These are phyloP conservation scores for Coecobrya sp. DNA, from an alignment of 2,888 invertebrate genomes.

Conservation along the genomic window DNA sequence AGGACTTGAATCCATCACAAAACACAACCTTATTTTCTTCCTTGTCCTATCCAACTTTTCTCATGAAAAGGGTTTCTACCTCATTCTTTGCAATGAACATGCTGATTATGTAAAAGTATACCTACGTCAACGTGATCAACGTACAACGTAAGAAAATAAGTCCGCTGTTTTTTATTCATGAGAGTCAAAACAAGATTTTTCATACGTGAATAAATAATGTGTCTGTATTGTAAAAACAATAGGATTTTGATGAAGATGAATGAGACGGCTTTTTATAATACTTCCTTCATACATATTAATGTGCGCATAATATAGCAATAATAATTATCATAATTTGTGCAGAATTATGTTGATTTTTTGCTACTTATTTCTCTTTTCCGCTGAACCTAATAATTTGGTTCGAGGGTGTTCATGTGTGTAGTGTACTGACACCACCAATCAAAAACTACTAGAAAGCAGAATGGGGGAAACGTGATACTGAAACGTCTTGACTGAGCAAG, in stretches of 20 bases:
- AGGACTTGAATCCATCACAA: background rate
- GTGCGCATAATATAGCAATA: constrained; percentile 53
- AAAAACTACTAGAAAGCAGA: constrained; percentile 15
- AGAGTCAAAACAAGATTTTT: constrained; percentile 61
- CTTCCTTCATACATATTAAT: constrained; percentile 70
- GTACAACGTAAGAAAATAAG: constrained; percentile 40
- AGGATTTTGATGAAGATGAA: constrained; percentile 77
- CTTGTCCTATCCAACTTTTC: constrained; percentile 47
- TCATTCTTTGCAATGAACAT: background rate
- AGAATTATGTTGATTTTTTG: constrained; percentile 61
- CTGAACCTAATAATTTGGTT: background rate
- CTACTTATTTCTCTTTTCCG: constrained; percentile 13
- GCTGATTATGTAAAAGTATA: background rate
- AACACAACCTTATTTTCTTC: background rate
- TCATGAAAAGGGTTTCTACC: constrained; percentile 18
- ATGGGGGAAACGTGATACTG: constrained; percentile 32
- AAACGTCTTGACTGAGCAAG: constrained; percentile 39
- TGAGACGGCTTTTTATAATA: constrained; percentile 65
- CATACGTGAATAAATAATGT: constrained; percentile 39
- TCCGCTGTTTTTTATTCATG: constrained; percentile 47
- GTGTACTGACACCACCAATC: background rate
- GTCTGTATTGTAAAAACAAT: constrained; percentile 55
- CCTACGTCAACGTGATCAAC: no score
- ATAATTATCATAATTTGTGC: constrained; percentile 67
- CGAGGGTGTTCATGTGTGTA: background rate